phyloP scores from a whole-genome alignment of 2,797 vertebrate species.

The Acomys russatus region DNA sequence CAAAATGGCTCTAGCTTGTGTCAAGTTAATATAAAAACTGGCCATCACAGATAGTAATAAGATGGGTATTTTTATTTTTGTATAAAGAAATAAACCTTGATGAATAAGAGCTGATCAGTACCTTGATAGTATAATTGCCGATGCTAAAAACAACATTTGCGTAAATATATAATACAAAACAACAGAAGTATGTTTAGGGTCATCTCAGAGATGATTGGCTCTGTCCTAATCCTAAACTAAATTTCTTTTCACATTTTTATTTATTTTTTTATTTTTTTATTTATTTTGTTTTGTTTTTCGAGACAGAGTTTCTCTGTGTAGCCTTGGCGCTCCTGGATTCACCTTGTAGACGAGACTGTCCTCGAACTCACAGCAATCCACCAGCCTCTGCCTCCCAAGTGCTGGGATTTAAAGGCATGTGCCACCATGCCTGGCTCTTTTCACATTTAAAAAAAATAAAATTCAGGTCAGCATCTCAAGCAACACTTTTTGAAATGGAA shows the following conservation, averaged over 20 bases:
- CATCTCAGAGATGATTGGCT: background rate
- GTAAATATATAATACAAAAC: background rate
- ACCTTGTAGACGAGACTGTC: too few species aligned
- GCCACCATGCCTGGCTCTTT: too few species aligned
- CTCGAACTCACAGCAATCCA: too few species aligned
- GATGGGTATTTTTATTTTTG: background rate
- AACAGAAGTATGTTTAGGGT: background rate
- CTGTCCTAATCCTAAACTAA: background rate
- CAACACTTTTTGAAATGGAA: background rate
- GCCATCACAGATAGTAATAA: background rate
- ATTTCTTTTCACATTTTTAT: background rate
- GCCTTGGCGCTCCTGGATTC: too few species aligned
- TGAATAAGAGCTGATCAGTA: background rate
- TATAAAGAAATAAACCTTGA: background rate
- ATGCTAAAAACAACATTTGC: background rate
- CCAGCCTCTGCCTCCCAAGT: too few species aligned
- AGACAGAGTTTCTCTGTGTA: too few species aligned
- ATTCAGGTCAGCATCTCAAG: background rate
- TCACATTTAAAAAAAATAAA: background rate
- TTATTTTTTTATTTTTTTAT: too few species aligned
- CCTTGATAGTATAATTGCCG: background rate
- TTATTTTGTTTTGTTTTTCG: too few species aligned
- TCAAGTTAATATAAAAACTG: background rate
- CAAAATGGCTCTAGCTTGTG: background rate
- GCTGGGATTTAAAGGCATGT: too few species aligned